Conservation (phyloP, 2,797 vertebrate genomes). For the Jordanella pulchra region DNA sequence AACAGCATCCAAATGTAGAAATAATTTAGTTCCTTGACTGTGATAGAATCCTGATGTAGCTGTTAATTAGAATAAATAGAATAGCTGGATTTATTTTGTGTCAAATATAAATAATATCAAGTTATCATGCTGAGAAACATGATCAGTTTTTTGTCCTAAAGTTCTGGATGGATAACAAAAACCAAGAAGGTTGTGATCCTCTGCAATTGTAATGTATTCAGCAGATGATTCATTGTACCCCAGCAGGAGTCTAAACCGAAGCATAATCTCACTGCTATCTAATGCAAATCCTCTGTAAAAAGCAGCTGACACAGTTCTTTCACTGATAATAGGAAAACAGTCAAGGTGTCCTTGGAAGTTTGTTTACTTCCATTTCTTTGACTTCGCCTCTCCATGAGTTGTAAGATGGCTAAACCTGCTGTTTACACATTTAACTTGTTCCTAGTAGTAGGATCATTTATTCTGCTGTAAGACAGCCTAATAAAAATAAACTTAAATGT, state of each 20-base stretch:
- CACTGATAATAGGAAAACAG: slow-evolving; percentile 51
- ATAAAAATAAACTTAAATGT: slow-evolving; percentile 11
- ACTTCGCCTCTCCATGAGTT: slow-evolving; percentile 1
- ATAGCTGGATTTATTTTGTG: not conserved
- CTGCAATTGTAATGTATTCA: slow-evolving; percentile 38
- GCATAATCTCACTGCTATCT: slow-evolving; percentile 38
- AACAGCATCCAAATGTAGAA: not conserved
- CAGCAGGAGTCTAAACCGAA: slow-evolving; percentile 41
- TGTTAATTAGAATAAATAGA: not conserved
- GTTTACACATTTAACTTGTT: slow-evolving; percentile 35
- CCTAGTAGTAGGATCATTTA: slow-evolving; percentile 41
- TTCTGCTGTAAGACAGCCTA: slow-evolving; percentile 42
- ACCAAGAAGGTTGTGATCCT: slow-evolving; percentile 17
- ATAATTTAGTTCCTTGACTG: not conserved
- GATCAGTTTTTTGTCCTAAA: not conserved
- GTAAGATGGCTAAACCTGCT: slow-evolving; percentile 11
- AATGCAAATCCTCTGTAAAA: slow-evolving; percentile 57
- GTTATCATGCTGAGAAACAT: not conserved
- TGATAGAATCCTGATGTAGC: not conserved
- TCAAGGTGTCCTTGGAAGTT: slow-evolving; percentile 66
- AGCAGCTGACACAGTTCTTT: slow-evolving; percentile 25
- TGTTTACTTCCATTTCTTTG: slow-evolving; percentile 37
- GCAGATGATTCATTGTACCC: slow-evolving; percentile 27
- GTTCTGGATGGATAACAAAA: slow-evolving; percentile 6
- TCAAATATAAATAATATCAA: not conserved